phyloP scores from a whole-genome alignment of 1,140 invertebrate genomes.

The Plodia interpunctella region DNA sequence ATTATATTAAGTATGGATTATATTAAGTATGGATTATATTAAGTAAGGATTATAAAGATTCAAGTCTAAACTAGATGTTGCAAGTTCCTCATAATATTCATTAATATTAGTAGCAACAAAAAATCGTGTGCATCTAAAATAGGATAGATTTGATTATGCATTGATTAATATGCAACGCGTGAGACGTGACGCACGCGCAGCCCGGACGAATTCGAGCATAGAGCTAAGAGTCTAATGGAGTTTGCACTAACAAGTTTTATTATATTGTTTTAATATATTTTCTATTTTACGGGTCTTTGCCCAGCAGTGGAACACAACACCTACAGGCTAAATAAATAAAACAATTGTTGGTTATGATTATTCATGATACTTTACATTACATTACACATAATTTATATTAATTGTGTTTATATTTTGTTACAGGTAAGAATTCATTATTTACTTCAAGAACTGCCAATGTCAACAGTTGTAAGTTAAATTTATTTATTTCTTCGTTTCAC shows the following conservation, averaged over 20 bases:
- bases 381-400: background rate
- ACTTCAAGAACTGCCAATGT: background rate
- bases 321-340: too few relatives aligned
- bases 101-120: background rate
- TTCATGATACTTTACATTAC: too few relatives aligned
- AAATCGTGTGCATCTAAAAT: background rate
- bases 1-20: too few relatives aligned
- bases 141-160: constrained; percentile 1
- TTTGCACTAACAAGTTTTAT: background rate
- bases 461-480: background rate
- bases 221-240: background rate
- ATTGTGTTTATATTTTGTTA: background rate
- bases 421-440: background rate
- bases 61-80: too few relatives aligned
- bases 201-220: background rate
- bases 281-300: too few relatives aligned
- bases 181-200: constrained; percentile 4
- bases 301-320: too few relatives aligned
- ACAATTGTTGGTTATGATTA: too few relatives aligned
- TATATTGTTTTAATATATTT: background rate
- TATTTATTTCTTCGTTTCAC: background rate
- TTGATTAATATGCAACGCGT: constrained; percentile 3
- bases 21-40: too few relatives aligned
- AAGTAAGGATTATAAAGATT: too few relatives aligned
- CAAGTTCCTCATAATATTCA: too few relatives aligned